Evolutionary conservation across 2,888 invertebrate species (phyloP), one percentile per base, ranked within the genome.

Genomic region (Pimpla rufipes): DNA sequence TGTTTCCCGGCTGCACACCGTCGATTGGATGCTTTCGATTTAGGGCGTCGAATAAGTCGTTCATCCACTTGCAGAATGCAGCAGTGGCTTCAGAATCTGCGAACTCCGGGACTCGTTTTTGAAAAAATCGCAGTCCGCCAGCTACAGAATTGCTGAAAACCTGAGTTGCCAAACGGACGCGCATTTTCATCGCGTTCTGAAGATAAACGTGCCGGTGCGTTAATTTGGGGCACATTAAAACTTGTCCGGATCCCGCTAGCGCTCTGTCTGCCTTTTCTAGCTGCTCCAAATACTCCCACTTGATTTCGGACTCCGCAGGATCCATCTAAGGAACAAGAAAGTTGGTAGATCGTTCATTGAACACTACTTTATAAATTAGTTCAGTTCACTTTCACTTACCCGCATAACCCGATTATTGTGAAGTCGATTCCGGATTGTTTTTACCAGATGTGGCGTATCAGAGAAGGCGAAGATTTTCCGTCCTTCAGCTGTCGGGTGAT

Each of bases 381-480:
- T 23, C 21, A 55, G 21, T 21, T 23, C 10, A 55, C 29, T 55
- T 21, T 23, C 10, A 55, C 55, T 55, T 10, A 76, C 57, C 37
- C 74, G 68, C 13, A 80, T 21, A 50, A 52, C 50, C 35, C 62
- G 82, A n/a, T 50, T 70, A 37, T 10, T 55, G 47, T 70, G 67
- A 10, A 82, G 57, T n/a, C 81, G 79, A 79, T 85, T 84, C 11
- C 76, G 78, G n/a, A 84, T 77, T 5, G 81, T 81, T 23, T 84
- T 84, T 2, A 84, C 68, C 10, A 85, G 59, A 75, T 86, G 85
- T n/a, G 87, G 87, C 7, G 84, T 80, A 80, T 88, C 87, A 0
- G 87, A 88, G 73, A 88, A 87, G 8, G 83, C 82, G 64, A 68
- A 88, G 16, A 88, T 29, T 23, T 55, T 21, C 16, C 85, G 81